Base-by-base conservation (phyloP, 2,797 vertebrate species). In the Decapterus maruadsi region DNA sequence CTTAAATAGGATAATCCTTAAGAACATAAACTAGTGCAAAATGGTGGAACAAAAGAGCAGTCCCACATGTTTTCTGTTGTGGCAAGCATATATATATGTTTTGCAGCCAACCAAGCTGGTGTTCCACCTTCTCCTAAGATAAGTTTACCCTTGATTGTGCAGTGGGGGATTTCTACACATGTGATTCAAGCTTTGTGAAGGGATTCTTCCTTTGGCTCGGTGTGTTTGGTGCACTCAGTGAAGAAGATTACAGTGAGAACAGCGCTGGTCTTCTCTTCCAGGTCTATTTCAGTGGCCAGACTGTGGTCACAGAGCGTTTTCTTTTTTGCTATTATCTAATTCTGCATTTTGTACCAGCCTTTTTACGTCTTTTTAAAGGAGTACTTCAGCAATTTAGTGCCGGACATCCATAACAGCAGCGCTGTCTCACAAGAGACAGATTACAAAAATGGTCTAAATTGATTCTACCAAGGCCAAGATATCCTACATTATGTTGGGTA, bases 361-460 rank as follows among this genome's bases (percentile, higher is more conserved):
- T 72, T 80, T 75, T 67, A 73, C 74, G 40, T 74, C 64, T 74
- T 80, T 26, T 84, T 78, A 74, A 80, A 74, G 38, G 40, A 69
- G 42, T 34, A 12, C 64, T 61, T 34, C 40, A 81, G 43, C 58
- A 73, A 62, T 75, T 73, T 57, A 73, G 40, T 54, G 50, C 59
- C 73, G 59, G 64, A 61, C 69, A 40, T 72, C 65, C 42, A 80
- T 61, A 86, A 78, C 68, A 59, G 42, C 54, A 10, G 51, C 42
- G n/a, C 4, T 26, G 62, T 53, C 64, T 67, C 69, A 72, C 62
- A 80, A 38, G 65, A 66, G 59, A 64, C 42, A 62, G 29, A 72
- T 74, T 36, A 31, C 56, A 75, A 68, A 78, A 70, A 76, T 48
- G 29, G 16, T 69, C 61, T 68, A 60, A 57, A 78, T 50, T 72